These are phyloP conservation scores for Halotydeus destructor DNA, from an alignment of 1,140 invertebrate species.

Conservation along the genomic window DNA sequence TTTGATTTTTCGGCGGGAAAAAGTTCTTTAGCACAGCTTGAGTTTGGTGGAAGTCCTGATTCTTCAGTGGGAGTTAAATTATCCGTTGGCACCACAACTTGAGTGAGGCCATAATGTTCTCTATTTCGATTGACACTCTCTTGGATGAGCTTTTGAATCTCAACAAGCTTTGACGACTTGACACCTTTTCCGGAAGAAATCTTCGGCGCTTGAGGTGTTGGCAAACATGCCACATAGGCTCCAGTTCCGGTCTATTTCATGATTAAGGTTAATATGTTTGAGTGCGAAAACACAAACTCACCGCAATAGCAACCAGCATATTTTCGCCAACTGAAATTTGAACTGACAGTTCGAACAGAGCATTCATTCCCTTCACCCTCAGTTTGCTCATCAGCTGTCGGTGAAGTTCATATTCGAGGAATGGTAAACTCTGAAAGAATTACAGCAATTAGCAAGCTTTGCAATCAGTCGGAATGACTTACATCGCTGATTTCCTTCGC, in stretches of 20 bases:
- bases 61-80: no score
- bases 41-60: no score
- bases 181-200: conserved; percentile 23
- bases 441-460: conserved; percentile 1
- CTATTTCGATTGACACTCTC: conserved; percentile 18
- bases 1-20: no score
- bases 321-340: conserved; percentile 72
- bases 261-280: no score
- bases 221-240: conserved; percentile 47
- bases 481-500: conserved; percentile 71
- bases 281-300: conserved; percentile 19
- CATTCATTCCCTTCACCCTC: conserved; percentile 74
- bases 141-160: conserved; percentile 18
- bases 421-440: conserved; percentile 40
- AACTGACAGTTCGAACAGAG: conserved; percentile 59
- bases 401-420: conserved; percentile 86
- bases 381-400: conserved; percentile 73
- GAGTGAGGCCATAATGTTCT: conserved; percentile 17
- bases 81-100: not conserved
- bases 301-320: conserved; percentile 58
- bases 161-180: conserved; percentile 14
- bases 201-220: conserved; percentile 38
- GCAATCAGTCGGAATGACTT: conserved; percentile 14
- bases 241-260: conserved; percentile 49
- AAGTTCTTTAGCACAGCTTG: no score